These are phyloP conservation scores for Thumatha senex DNA, from an alignment of 2,888 invertebrate species.

Conservation along the genomic window DNA sequence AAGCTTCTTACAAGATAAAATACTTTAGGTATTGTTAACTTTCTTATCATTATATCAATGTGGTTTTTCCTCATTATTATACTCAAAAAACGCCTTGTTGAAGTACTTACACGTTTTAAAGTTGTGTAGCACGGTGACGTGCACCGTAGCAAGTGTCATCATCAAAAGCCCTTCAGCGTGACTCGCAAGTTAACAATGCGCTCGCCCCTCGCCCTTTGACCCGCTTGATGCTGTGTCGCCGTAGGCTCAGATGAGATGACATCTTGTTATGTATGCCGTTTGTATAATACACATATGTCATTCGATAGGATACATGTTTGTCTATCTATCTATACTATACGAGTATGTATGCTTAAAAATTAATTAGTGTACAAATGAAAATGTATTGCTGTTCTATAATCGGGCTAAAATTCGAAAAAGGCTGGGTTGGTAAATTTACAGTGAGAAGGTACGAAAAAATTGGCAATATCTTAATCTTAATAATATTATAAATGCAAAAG, in stretches of 20 bases:
- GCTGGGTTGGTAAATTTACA: too few species aligned
- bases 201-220: constrained; percentile 71
- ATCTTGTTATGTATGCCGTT: constrained; percentile 51
- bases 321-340: constrained; percentile 13
- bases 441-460: too few species aligned
- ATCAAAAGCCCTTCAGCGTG: constrained; percentile 74
- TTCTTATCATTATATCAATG: constrained; percentile 19
- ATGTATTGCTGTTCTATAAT: too few species aligned
- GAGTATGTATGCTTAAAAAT: too few species aligned
- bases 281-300: constrained; percentile 16
- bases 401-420: too few species aligned
- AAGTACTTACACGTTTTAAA: constrained; percentile 44
- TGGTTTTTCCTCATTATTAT: constrained; percentile 19
- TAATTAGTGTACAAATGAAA: too few species aligned
- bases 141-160: constrained; percentile 60
- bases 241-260: constrained; percentile 67
- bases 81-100: constrained; percentile 41
- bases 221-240: constrained; percentile 74
- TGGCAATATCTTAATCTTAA: too few species aligned
- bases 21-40: constrained; percentile 4
- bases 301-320: constrained; percentile 16
- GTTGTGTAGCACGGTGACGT: constrained; percentile 33
- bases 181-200: constrained; percentile 79
- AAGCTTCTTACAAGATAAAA: too few species aligned
- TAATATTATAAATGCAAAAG: too few species aligned